phyloP scores from a whole-genome alignment of 2,113 vertebrate genomes.

The Brachypteracias leptosomus region DNA sequence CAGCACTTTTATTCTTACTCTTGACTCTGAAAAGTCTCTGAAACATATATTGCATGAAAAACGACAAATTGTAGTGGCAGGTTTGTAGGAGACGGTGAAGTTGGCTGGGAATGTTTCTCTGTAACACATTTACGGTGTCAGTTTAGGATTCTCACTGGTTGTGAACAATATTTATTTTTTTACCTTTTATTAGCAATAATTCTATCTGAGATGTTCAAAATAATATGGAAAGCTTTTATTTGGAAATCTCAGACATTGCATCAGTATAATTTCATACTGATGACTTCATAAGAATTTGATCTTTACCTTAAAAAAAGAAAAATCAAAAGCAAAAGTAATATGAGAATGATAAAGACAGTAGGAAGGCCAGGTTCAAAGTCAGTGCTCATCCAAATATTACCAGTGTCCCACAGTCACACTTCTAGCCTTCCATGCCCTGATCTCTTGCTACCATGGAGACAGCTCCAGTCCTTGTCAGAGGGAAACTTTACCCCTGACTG shows the following conservation, averaged over 20 bases:
- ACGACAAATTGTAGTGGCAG: neutral
- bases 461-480: neutral
- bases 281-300: neutral
- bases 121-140: neutral
- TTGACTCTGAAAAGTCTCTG: neutral
- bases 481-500: neutral
- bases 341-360: neutral
- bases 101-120: neutral
- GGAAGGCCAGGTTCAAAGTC: neutral
- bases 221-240: neutral
- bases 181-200: neutral
- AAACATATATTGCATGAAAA: neutral
- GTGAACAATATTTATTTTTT: neutral
- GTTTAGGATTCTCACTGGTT: neutral
- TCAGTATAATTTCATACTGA: neutral
- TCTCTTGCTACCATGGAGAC: neutral
- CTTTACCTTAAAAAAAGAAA: neutral
- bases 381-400: neutral
- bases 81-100: neutral
- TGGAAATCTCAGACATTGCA: neutral
- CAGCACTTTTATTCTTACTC: neutral
- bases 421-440: neutral
- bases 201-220: neutral
- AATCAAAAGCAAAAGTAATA: neutral
- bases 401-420: neutral